Conservation (phyloP, 2,888 invertebrate species). For the Mimumesa dahlbomi region DNA sequence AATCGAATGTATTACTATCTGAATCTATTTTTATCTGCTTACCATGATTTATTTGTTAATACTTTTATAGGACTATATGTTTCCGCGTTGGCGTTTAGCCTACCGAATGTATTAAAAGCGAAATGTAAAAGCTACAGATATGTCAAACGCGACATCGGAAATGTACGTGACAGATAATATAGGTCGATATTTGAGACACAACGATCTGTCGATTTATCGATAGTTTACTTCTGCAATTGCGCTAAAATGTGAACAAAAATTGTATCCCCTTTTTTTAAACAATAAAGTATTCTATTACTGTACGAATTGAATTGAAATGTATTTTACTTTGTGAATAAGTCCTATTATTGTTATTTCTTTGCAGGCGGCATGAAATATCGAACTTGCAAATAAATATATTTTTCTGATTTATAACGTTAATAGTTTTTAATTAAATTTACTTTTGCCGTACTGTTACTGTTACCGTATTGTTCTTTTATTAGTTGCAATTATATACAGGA, state of each 20-base stretch:
- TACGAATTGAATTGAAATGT: too few relatives aligned
- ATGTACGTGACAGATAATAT: conserved; percentile 18
- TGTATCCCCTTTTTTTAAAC: background rate
- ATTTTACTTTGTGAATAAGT: too few relatives aligned
- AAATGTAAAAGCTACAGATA: conserved; percentile 18
- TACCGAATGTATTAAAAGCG: conserved; percentile 33
- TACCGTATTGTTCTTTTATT: too few relatives aligned
- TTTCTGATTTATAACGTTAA: too few relatives aligned
- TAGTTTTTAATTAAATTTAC: too few relatives aligned
- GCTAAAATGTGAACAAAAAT: background rate
- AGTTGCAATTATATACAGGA: too few relatives aligned
- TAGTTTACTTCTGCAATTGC: background rate
- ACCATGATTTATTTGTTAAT: conserved; percentile 57
- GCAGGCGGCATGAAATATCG: too few relatives aligned
- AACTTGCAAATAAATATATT: too few relatives aligned
- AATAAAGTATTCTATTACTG: too few relatives aligned
- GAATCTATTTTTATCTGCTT: conserved; percentile 16
- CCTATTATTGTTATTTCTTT: too few relatives aligned
- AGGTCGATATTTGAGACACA: background rate
- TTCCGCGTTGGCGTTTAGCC: conserved; percentile 3
- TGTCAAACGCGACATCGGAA: conserved; percentile 49
- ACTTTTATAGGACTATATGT: conserved; percentile 26
- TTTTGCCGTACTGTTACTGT: too few relatives aligned
- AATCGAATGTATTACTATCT: background rate
- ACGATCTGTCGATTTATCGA: background rate